These are phyloP conservation scores for Cyclina sinensis DNA, from an alignment of 1,140 invertebrate species.

Conservation along the genomic window DNA sequence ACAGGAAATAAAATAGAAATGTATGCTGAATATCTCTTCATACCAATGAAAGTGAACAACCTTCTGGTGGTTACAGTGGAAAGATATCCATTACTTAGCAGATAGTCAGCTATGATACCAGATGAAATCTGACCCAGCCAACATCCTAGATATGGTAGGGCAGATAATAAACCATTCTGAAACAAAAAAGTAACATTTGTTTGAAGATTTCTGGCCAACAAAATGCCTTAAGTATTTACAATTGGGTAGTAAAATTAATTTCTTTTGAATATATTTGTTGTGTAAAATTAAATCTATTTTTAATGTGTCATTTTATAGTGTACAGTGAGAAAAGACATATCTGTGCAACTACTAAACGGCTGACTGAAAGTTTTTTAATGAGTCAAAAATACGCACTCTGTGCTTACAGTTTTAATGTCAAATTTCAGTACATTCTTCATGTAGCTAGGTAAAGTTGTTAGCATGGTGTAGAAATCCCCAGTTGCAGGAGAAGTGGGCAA, in stretches of 20 bases:
- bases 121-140: conserved; percentile 92
- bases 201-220: no score
- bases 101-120: conserved; percentile 93
- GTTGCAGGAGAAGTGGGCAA: conserved; percentile 83
- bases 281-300: no score
- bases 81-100: conserved; percentile 90
- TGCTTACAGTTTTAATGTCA: conserved; percentile 83
- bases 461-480: conserved; percentile 84
- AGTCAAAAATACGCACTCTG: no score
- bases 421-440: conserved; percentile 85
- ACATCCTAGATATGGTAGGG: conserved; percentile 95
- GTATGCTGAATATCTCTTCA: no score
- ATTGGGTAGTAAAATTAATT: no score
- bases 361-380: no score
- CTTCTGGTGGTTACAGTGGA: conserved; percentile 86
- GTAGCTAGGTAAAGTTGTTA: conserved; percentile 84
- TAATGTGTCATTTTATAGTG: no score
- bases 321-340: no score
- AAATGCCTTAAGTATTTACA: no score
- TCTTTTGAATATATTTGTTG: no score
- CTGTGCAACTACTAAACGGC: no score
- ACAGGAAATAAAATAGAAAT: no score
- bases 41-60: conserved; percentile 91
- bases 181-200: conserved; percentile 45
- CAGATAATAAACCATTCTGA: conserved; percentile 95